phyloP scores from a whole-genome alignment of 2,113 vertebrate species.

The Pomatostomus ruficeps region DNA sequence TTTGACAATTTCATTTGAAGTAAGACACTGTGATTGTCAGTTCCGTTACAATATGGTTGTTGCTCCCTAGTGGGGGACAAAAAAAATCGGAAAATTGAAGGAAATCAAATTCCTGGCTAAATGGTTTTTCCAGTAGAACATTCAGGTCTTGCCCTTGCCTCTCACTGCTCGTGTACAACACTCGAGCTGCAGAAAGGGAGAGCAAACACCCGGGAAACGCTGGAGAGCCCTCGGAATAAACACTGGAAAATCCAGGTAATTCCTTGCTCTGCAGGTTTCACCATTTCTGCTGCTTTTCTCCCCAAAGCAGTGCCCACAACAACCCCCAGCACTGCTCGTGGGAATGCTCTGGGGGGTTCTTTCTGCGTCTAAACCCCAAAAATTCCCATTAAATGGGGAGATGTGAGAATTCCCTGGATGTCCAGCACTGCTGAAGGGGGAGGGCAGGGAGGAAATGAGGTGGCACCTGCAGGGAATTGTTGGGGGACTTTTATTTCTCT shows the following conservation, averaged over 20 bases:
- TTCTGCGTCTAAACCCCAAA: background rate
- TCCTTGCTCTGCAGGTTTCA: background rate
- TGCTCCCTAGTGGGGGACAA: constrained; percentile 35
- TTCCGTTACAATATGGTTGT: constrained; percentile 43
- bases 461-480: background rate
- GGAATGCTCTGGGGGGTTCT: background rate
- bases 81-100: background rate
- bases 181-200: background rate
- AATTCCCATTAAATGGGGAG: background rate
- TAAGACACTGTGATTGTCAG: constrained; percentile 53
- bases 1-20: constrained; percentile 57
- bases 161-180: background rate
- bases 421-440: background rate
- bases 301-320: background rate
- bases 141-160: constrained; percentile 27
- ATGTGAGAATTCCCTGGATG: background rate
- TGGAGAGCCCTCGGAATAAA: background rate
- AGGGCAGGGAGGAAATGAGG: background rate
- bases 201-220: background rate
- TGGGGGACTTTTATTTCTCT: background rate
- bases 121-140: constrained; percentile 24
- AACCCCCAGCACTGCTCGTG: background rate
- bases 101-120: constrained; percentile 37
- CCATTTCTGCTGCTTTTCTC: background rate
- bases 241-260: background rate